Evolutionary conservation across 2,113 vertebrate species (phyloP).

Genomic region (Lucifuga dentata): DNA sequence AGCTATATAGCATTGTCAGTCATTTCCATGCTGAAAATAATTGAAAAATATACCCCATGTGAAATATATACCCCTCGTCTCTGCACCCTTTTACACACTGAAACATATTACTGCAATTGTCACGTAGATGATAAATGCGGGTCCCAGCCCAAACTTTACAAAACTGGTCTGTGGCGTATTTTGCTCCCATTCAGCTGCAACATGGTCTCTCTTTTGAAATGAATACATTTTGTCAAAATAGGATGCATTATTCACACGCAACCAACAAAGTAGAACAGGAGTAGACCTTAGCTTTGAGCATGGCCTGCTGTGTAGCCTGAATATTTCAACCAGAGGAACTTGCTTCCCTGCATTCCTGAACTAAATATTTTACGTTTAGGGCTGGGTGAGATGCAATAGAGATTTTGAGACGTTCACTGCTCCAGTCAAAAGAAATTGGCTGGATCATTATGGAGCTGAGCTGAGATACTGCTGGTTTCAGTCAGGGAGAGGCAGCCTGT

Average conservation of each 20-base stretch:
- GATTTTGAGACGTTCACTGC: conserved; percentile 20
- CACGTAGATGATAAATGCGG: no score
- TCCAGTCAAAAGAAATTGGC: conserved; percentile 18
- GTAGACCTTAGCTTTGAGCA: conserved; percentile 4
- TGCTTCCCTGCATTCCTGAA: conserved; percentile 16
- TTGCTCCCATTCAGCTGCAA: neutral
- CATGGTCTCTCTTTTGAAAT: conserved; percentile 9
- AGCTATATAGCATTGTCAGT: no score
- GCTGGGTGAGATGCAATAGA: conserved; percentile 11
- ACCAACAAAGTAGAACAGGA: conserved; percentile 4
- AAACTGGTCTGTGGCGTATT: neutral
- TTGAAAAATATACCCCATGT: neutral
- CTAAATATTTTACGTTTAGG: conserved; percentile 60
- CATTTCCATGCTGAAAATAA: neutral
- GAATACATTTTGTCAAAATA: conserved; percentile 5
- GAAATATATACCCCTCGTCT: no score
- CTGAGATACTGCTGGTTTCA: conserved; percentile 57
- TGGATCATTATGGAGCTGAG: conserved; percentile 45
- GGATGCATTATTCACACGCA: conserved; percentile 50
- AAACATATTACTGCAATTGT: no score
- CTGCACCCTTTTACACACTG: no score
- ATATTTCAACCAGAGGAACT: conserved; percentile 59
- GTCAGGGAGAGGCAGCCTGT: conserved; percentile 45
- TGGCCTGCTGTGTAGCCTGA: conserved; percentile 36
- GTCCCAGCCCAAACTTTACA: neutral